phyloP scores from a whole-genome alignment of 2,888 invertebrate genomes.

The Rotaria magnacalcarata region DNA sequence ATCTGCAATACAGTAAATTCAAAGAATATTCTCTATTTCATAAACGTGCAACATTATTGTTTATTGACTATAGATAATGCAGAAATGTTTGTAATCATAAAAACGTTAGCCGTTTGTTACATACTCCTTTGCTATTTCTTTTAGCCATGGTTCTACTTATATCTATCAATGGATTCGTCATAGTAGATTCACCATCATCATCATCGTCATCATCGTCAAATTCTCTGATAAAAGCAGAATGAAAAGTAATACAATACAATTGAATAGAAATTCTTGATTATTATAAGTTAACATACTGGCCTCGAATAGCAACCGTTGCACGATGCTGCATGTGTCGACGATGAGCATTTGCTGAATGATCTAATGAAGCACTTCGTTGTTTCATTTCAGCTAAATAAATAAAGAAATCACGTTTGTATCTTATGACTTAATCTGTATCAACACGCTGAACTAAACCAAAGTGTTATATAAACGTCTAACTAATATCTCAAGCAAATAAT shows the following conservation, averaged over 20 bases:
- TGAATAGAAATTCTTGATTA: not conserved
- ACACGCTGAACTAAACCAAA: no score
- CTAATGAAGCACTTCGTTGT: conserved; percentile 25
- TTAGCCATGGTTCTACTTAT: not conserved
- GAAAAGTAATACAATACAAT: no score
- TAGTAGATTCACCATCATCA: not conserved
- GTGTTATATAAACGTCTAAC: no score
- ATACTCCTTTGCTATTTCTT: not conserved
- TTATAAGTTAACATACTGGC: not conserved
- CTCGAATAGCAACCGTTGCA: not conserved
- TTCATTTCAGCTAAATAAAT: conserved; percentile 28
- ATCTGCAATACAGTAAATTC: not conserved
- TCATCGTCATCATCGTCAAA: not conserved
- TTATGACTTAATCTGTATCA: no score
- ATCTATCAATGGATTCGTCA: not conserved
- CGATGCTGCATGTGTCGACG: not conserved
- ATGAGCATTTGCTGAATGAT: not conserved
- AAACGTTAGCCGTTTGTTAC: no score
- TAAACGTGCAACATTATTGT: not conserved
- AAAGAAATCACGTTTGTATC: no score
- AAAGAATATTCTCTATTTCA: not conserved
- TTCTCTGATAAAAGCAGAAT: not conserved
- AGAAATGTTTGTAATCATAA: no score
- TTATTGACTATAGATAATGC: not conserved
- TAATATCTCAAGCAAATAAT: no score